Base-by-base conservation (phyloP, 1,140 invertebrate species). In the Megathymus violae region DNA sequence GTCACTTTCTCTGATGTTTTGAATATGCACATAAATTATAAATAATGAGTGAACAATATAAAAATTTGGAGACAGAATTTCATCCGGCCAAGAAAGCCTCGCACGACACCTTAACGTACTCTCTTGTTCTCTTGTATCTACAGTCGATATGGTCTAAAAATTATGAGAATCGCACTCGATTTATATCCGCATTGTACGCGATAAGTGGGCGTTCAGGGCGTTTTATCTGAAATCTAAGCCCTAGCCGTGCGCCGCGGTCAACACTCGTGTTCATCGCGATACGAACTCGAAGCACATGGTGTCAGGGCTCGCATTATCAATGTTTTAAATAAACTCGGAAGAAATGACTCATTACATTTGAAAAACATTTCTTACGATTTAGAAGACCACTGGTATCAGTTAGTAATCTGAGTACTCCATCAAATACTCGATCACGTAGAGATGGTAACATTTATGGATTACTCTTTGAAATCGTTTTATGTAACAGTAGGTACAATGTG, bases 181-280 rank as follows among this genome's bases (percentile, higher is more conserved):
- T 69, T 76, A 76, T 76, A 72, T 76, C 73, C 73, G 67, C 67
- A 76, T 76, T 76, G 73, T 76, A 67, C 69, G 54, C 64, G 62
- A 59, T 72, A 67, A 65, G 73, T 72, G 69, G 73, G 73, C 73
- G 73, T 69, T 58, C 62, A 67, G 69, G 73, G 73, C 73, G 73
- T 67, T 51, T 74, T 76, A 76, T 72, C 73, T 31, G 31, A 56
- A 6, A 75, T 75, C 73, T 69, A 44, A 67, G 62, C 69, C 59
- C 64, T 62, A 54, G 64, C 62, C 64, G 50, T 61, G n/a, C n/a
- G n/a, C n/a, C n/a, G 70, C 63, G 38, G 61, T 48, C 48, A 6
- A 16, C 19, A 44, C 40, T 46, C 41, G 54, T 56, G 40, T 56
- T 16, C 40, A 63, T 56, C 50, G 38, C 40, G 47, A 52, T 46